Conservation (phyloP, 2,888 invertebrate species). For the Molanna angustata region DNA sequence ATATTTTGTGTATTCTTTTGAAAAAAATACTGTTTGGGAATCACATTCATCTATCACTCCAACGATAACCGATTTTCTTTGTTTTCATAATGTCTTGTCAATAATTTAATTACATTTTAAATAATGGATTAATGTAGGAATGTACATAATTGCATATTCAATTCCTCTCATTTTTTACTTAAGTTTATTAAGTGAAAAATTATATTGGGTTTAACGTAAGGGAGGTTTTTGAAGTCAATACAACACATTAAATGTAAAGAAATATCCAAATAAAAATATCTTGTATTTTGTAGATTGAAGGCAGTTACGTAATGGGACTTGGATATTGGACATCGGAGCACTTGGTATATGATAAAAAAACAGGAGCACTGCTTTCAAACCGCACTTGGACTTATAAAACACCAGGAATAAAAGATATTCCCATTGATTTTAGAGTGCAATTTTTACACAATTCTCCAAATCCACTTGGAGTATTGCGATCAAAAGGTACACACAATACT, state of each 20-base stretch:
- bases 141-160: no score
- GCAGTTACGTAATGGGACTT: slow-evolving; percentile 65
- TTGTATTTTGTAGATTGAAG: slow-evolving; percentile 19
- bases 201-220: no score
- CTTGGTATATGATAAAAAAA: slow-evolving; percentile 53
- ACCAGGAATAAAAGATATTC: slow-evolving; percentile 68
- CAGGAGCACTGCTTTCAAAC: slow-evolving; percentile 63
- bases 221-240: neutral
- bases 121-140: no score
- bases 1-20: no score
- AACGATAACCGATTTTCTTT: neutral
- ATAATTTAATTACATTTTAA: neutral
- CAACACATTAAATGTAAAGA: neutral
- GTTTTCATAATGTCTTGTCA: neutral
- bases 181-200: no score
- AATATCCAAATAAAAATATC: neutral
- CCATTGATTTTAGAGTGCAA: slow-evolving; percentile 62
- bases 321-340: slow-evolving; percentile 72
- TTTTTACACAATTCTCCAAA: slow-evolving; percentile 61
- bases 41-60: no score
- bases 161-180: no score
- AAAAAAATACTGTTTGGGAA: no score
- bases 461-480: slow-evolving; percentile 60
- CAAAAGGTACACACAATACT: slow-evolving; percentile 55
- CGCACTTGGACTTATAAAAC: slow-evolving; percentile 74